Percentiles rank a stretch among this genome's conserved stretches.
phyloP scores from a whole-genome alignment of 2,113 vertebrate species.

The Aldabrachelys gigantea region DNA sequence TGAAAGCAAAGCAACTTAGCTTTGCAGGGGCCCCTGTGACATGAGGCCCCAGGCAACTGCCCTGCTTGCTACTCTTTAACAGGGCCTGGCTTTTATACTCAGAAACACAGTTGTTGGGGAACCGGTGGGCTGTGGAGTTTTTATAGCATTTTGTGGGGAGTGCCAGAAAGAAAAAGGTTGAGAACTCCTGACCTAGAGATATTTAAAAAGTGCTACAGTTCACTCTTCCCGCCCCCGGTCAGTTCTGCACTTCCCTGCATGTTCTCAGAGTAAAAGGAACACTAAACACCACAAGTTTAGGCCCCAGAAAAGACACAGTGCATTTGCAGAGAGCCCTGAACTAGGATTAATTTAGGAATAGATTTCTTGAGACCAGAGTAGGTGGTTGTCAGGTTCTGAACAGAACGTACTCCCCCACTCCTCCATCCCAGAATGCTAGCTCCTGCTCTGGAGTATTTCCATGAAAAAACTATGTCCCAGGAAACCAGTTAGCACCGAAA shows the following conservation, averaged over 20 bases:
- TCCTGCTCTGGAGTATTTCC: not conserved
- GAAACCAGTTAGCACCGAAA: rapidly evolving
- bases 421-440: rapidly evolving
- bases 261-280: not conserved
- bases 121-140: too few species aligned
- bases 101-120: too few species aligned
- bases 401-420: not conserved
- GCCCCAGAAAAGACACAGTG: not conserved
- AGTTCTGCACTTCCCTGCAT: rapidly evolving
- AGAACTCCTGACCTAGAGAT: not conserved
- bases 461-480: rapidly evolving
- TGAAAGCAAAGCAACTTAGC: too few species aligned
- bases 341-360: rapidly evolving
- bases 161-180: too few species aligned
- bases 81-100: too few species aligned
- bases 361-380: rapidly evolving
- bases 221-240: not conserved
- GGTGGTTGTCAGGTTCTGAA: too few species aligned
- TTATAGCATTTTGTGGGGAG: too few species aligned
- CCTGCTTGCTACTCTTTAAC: too few species aligned
- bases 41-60: too few species aligned
- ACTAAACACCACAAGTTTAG: rapidly evolving
- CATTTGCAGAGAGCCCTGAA: rapidly evolving
- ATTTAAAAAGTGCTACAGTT: not conserved
- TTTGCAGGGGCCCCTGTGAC: too few species aligned